Percentiles rank a stretch among this genome's conserved stretches.
These are phyloP conservation scores for Lasiurus cinereus DNA, from an alignment of 2,113 vertebrate genomes.

Conservation along the genomic window DNA sequence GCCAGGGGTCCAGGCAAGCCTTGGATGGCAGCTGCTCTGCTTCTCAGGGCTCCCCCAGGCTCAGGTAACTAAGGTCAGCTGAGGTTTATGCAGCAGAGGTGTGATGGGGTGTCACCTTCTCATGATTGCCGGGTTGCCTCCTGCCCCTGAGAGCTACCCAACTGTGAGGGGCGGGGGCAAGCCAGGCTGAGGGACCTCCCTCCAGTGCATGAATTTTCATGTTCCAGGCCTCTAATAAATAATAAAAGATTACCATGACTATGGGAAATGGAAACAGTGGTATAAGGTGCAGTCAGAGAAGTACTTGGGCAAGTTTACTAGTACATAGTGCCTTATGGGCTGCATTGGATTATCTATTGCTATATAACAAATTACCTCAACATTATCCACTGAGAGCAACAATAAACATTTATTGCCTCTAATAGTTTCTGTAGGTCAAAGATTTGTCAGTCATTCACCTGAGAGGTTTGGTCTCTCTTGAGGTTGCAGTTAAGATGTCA, in stretches of 20 bases:
- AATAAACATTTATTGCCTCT: conserved; percentile 32
- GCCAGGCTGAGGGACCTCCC: no score
- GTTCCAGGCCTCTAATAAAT: neutral
- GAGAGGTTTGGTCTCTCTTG: neutral
- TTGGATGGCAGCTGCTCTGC: no score
- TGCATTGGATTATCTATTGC: conserved; percentile 33
- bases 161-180: no score
- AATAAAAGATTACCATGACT: neutral
- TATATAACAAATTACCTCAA: conserved; percentile 37
- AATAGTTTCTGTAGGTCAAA: conserved; percentile 24
- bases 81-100: no score
- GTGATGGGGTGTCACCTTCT: no score
- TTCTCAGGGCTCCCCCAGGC: no score
- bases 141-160: no score
- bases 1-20: no score
- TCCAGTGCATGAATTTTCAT: no score
- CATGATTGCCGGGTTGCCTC: no score
- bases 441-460: conserved; percentile 40
- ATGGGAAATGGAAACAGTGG: neutral
- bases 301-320: neutral
- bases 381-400: conserved; percentile 42
- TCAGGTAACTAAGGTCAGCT: no score
- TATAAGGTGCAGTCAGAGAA: conserved; percentile 19
- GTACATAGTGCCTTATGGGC: neutral
- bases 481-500: conserved; percentile 16